Evolutionary conservation across 1,140 invertebrate genomes (phyloP).

Genomic region (Drosophila paulistorum): DNA sequence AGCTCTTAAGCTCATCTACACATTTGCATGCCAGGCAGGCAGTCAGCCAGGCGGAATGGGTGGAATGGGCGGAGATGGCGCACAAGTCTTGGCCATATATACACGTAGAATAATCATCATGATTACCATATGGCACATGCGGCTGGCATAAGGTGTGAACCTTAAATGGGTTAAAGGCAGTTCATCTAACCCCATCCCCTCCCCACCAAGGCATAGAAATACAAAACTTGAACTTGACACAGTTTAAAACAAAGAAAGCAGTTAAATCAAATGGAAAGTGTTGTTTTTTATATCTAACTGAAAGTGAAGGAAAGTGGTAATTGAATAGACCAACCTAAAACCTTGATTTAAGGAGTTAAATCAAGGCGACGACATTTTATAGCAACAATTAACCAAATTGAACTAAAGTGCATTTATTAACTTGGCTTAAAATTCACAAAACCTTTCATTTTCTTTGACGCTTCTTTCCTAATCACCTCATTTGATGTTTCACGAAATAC

Average conservation of each 20-base stretch:
- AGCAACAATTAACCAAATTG: too few relatives aligned
- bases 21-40: slow-evolving; percentile 61
- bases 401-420: too few relatives aligned
- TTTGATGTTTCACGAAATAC: too few relatives aligned
- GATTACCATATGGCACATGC: slow-evolving; percentile 39
- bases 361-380: too few relatives aligned
- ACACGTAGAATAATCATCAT: slow-evolving; percentile 26
- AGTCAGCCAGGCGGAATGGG: not conserved
- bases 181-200: slow-evolving; percentile 15
- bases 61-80: not conserved
- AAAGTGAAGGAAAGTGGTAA: too few relatives aligned
- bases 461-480: too few relatives aligned
- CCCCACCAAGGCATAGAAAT: not conserved
- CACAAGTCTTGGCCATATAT: slow-evolving; percentile 35
- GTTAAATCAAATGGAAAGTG: not conserved
- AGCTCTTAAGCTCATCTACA: slow-evolving; percentile 50
- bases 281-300: not conserved
- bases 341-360: too few relatives aligned
- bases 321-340: too few relatives aligned
- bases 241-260: not conserved
- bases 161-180: slow-evolving; percentile 38
- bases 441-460: too few relatives aligned
- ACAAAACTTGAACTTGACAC: slow-evolving; percentile 59
- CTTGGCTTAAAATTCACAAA: too few relatives aligned
- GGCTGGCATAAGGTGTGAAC: slow-evolving; percentile 41